A percentile compares a stretch with the other conserved stretches of the same genome.
phyloP scores from a whole-genome alignment of 1,140 invertebrate genomes.

The Hylyphantes graminicola region DNA sequence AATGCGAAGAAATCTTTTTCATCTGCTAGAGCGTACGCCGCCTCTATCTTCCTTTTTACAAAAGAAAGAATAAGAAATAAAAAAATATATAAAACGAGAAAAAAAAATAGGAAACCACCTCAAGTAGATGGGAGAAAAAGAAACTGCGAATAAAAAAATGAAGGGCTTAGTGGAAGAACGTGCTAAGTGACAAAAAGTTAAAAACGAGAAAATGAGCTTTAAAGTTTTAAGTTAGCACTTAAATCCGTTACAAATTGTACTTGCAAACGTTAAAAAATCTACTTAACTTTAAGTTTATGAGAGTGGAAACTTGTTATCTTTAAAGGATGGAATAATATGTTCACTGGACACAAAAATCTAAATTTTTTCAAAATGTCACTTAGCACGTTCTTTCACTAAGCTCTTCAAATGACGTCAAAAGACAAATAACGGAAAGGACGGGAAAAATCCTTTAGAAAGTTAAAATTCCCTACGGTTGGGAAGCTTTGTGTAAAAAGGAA shows the following conservation, averaged over 20 bases:
- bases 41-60: background rate
- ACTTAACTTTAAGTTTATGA: background rate
- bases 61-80: conserved; percentile 1
- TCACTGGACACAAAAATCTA: too few relatives aligned
- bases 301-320: too few relatives aligned
- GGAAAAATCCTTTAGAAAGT: conserved; percentile 50
- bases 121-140: too few relatives aligned
- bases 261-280: background rate
- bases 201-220: too few relatives aligned
- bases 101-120: background rate
- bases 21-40: conserved; percentile 47
- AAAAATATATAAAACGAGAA: background rate
- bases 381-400: too few relatives aligned
- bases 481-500: conserved; percentile 32
- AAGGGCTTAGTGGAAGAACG: too few relatives aligned
- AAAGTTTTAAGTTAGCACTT: too few relatives aligned
- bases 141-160: too few relatives aligned
- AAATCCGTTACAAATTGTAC: too few relatives aligned
- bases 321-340: background rate
- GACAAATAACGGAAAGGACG: conserved; percentile 30
- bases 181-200: background rate
- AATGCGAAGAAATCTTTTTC: conserved; percentile 46
- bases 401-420: conserved; percentile 24
- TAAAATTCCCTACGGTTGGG: conserved; percentile 26
- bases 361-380: too few relatives aligned